A percentile compares a stretch with the other conserved stretches of the same genome.
phyloP scores from a whole-genome alignment of 2,888 invertebrate species.

The Diarsia rubi region DNA sequence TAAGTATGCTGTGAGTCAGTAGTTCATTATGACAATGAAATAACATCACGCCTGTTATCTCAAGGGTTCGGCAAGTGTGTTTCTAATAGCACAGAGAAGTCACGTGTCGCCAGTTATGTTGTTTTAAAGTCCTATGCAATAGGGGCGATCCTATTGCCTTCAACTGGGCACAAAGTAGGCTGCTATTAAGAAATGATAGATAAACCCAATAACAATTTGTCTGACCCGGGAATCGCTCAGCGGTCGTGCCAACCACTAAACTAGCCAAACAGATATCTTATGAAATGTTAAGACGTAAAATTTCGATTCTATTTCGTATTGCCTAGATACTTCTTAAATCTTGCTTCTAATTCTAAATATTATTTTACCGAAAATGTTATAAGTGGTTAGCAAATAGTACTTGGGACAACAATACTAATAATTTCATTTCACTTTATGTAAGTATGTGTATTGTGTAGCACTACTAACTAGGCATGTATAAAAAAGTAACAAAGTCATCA shows the following conservation, averaged over 20 bases:
- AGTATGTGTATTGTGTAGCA: no score
- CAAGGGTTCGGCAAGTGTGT: no score
- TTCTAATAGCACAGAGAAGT: no score
- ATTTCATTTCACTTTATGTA: not conserved
- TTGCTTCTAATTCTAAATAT: not conserved
- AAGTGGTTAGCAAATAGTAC: not conserved
- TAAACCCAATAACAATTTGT: not conserved
- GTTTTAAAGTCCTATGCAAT: no score
- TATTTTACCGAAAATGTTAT: not conserved
- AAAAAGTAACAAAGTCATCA: not conserved
- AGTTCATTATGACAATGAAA: not conserved
- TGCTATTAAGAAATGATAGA: not conserved
- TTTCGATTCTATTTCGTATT: not conserved
- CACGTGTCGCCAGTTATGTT: no score
- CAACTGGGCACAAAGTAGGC: no score
- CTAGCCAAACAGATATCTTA: not conserved
- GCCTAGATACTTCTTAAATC: not conserved
- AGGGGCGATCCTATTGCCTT: no score
- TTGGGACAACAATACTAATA: not conserved
- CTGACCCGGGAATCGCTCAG: not conserved
- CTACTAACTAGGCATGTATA: not conserved
- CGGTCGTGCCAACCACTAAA: no score
- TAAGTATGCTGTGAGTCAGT: conserved; percentile 8
- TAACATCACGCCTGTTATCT: not conserved
- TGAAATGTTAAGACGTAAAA: not conserved